Evolutionary conservation across 2,888 invertebrate genomes (phyloP), one percentile per base, ranked within the genome.

Genomic region (Helicoverpa assulta): DNA sequence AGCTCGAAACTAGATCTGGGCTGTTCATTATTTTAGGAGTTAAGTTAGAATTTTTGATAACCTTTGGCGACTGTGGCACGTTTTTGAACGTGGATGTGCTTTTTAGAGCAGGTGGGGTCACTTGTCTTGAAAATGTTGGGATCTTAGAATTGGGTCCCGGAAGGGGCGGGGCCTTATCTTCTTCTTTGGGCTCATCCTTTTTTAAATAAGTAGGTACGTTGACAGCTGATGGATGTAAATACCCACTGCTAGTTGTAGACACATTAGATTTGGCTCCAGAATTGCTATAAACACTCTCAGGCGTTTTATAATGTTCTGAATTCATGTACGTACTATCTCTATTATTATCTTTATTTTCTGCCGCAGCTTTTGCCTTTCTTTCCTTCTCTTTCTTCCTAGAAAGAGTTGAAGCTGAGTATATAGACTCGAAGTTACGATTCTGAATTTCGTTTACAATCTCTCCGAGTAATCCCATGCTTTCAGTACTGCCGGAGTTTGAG

Each of bases 391-490:
- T 96, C 84, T 97, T 97, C 67, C 97, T 94, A 0, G 96, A 96
- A 2, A 98, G 90, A 0, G 97, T 97, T 1, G 97, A 97, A 0
- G 97, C 97, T 0, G 98, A 98, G 89, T 98, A 98, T 81, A 98
- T 98, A 0, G 98, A 98, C 83, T 98, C 98, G 50, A 98, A 97
- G 89, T 98, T 98, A 43, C 98, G 96, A 84, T 97, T 97, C 84
- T 98, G 98, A 85, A 98, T 98, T 91, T 98, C 98, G 54, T 97
- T 97, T 0, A 98, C 98, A 70, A 98, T 98, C 92, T 98, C 98
- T 8, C 98, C 98, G 0, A 98, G 92, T 21, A 98, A 91, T 0
- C 98, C 98, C 96, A 98, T 96, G 76, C 97, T 97, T 70, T 97
- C 97, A 14, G 96, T 94, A 73, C 97, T 97, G 0, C 96, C 96